Evolutionary conservation across 2,888 invertebrate genomes (phyloP).

Genomic region (Cosmopolites sordidus): DNA sequence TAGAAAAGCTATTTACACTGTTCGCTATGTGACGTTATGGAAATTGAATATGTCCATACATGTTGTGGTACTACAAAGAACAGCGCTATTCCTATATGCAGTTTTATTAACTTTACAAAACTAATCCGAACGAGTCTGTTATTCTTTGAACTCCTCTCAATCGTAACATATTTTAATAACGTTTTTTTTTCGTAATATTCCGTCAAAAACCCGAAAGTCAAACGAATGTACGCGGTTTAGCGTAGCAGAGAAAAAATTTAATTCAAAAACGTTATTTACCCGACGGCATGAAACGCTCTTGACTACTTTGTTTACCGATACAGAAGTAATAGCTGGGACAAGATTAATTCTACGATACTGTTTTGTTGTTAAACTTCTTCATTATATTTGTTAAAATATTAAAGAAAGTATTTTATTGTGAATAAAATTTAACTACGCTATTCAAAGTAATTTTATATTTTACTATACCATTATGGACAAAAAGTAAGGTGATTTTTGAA

Average conservation of each 20-base stretch:
- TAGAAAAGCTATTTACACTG: too few species aligned
- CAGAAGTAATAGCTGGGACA: not conserved
- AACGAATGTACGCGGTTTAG: not conserved
- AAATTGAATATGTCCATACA: too few species aligned
- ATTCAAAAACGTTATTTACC: not conserved
- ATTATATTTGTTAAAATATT: too few species aligned
- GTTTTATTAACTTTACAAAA: not conserved
- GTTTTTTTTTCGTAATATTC: not conserved
- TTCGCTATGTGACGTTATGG: too few species aligned
- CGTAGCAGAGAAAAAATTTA: constrained; percentile 1
- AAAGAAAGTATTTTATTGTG: too few species aligned
- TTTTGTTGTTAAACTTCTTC: too few species aligned
- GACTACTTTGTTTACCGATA: not conserved
- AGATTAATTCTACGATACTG: too few species aligned
- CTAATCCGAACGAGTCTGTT: not conserved
- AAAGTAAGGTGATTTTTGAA: too few species aligned
- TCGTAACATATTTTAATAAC: not conserved
- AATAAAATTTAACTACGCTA: too few species aligned
- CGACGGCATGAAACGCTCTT: not conserved
- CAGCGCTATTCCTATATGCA: not conserved
- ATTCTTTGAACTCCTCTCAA: not conserved
- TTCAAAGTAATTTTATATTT: too few species aligned
- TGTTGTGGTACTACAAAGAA: not conserved
- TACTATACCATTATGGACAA: too few species aligned
- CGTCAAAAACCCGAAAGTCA: too few species aligned